Base-by-base conservation (phyloP, 2,888 invertebrate species). In the Lacanobia oleracea region DNA sequence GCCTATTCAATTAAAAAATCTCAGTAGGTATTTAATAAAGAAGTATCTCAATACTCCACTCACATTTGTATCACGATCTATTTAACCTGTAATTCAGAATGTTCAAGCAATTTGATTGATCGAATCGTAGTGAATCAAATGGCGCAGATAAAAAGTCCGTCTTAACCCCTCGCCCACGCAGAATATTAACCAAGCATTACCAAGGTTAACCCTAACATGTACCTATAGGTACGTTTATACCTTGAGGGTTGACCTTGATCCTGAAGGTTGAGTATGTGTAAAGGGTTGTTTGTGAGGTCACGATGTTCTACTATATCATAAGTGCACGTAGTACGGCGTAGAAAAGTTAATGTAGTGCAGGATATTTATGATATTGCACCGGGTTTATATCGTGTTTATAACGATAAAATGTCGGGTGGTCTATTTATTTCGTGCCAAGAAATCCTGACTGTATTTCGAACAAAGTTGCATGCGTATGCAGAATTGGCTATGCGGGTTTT, bases 21-120 rank as follows among this genome's bases (percentile, higher is more conserved):
- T n/a, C 21, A 21, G 14, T 21, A 37, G 3, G 27, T 27, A 27
- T 27, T 3, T 27, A 3, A 2, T n/a, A 21, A 16, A 48, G 14
- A 72, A 54, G 6, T 53, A 14, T 67, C 10, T 51, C 27, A 67
- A 53, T 50, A 51, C 14, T 48, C 45, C 33, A 10, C 9, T 23
- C 18, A 16, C 18, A 50, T 50, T 10, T 61, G 43, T 69, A 56
- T 56, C 48, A 10, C 48, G 43, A 62, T 12, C 61, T 50, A 66
- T 62, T 76, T 51, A 48, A 33, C 53, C 53, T 63, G 65, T 67
- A 80, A 67, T 75, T 60, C 67, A 63, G 37, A 50, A 40, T 33
- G 6, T 61, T 67, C 40, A 73, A 12, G n/a, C 33, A 67, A 72
- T 69, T 74, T 72, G 66, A 83, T 76, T 77, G 72, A 82, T 68